Percentiles rank a stretch among this genome's conserved stretches.
These are phyloP conservation scores for Teleiodes luculella DNA, from an alignment of 2,888 invertebrate genomes.

Conservation along the genomic window DNA sequence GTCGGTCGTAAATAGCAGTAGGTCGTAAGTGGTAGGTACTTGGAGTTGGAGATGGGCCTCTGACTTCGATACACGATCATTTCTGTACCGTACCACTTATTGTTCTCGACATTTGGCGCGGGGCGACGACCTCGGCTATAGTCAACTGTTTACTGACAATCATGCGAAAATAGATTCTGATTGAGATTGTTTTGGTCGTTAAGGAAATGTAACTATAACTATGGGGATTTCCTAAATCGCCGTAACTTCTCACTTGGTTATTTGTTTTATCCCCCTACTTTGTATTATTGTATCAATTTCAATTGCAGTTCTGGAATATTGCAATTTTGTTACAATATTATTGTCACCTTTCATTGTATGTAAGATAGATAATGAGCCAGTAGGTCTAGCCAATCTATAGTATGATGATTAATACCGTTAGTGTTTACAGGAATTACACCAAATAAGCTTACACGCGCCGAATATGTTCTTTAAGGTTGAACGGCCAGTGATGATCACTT, in stretches of 20 bases:
- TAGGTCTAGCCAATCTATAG: too few species aligned
- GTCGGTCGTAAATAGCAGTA: slow-evolving; percentile 35
- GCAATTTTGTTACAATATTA: too few species aligned
- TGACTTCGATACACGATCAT: slow-evolving; percentile 43
- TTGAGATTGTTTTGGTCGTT: slow-evolving; percentile 27
- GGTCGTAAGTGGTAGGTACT: neutral
- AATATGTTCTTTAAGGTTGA: slow-evolving; percentile 24
- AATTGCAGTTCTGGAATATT: too few species aligned
- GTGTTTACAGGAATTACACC: slow-evolving; percentile 12
- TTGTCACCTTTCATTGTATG: too few species aligned
- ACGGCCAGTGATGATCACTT: slow-evolving; percentile 25
- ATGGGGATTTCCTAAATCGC: neutral
- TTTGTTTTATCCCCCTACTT: neutral
- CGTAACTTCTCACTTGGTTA: neutral
- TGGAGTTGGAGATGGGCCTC: slow-evolving; percentile 38
- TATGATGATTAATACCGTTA: slow-evolving; percentile 19
- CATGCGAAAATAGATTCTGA: slow-evolving; percentile 42
- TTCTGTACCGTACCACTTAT: slow-evolving; percentile 55
- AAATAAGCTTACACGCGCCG: slow-evolving; percentile 14
- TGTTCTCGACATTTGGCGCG: slow-evolving; percentile 68
- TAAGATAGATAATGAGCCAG: too few species aligned
- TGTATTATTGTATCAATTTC: too few species aligned
- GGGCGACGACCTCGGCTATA: slow-evolving; percentile 59
- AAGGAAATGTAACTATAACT: slow-evolving; percentile 18
- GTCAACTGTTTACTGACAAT: slow-evolving; percentile 54